Base-by-base conservation (phyloP, 2,888 invertebrate genomes). In the Diachrysia chrysitis region DNA sequence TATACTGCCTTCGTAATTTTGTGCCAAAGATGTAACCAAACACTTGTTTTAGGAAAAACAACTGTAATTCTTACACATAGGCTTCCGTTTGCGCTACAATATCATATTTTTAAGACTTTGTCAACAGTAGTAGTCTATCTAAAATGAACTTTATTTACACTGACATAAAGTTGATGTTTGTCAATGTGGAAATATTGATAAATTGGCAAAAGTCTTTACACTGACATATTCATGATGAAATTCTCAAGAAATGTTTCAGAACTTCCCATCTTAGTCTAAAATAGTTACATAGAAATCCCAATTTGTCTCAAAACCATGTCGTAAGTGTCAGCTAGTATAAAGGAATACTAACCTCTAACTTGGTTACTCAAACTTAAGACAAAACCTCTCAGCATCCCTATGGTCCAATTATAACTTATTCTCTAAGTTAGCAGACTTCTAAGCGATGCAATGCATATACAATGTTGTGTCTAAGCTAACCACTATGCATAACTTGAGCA, bases 341-440 rank as follows among this genome's bases (percentile, higher is more conserved):
- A 68, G 35, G 56, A 59, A 63, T 58, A 65, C 67, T 58, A 71
- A 69, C 56, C 59, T 56, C 58, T 57, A 69, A 76, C 77, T 76
- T 65, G 42, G 69, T 67, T 54, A 63, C 63, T 82, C 37, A 69
- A 79, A 82, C 71, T 76, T 70, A 66, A 73, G 72, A 77, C 80
- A 71, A 77, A 76, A 82, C 73, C 66, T 71, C 71, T 57, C 68
- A 60, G 46, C 55, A 54, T 76, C 80, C 64, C 65, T 65, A 74
- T 70, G 71, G 72, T 75, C 73, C 83, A 80, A 81, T 82, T 82
- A 82, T 71, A 82, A 82, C 65, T 81, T 82, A 75, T 73, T 77
- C 77, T 55, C 66, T 57, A 80, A 82, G 71, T 73, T 74, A 62
- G 21, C 54, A 63, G 68, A 71, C 65, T 82, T 46, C 35, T 68